These are phyloP conservation scores for Montipora capitata DNA, from an alignment of 92 coral and sea anemone genomes.

Conservation along the genomic window DNA sequence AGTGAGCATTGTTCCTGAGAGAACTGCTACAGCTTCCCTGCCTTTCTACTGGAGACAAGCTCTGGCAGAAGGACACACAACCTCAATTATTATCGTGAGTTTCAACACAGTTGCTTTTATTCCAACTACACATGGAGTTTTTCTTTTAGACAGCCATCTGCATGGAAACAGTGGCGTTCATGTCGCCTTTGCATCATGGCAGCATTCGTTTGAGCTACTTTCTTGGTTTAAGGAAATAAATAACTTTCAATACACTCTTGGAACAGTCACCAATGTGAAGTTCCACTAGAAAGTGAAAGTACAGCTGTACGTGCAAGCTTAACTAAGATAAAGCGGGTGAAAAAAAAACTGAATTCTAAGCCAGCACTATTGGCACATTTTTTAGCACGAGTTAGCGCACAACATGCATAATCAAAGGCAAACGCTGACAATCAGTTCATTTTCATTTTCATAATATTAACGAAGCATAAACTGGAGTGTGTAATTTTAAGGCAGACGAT, in stretches of 20 bases:
- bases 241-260: slow-evolving; percentile 35
- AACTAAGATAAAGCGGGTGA: not conserved
- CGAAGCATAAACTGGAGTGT: too few species aligned
- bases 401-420: not conserved
- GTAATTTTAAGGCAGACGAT: too few species aligned
- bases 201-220: slow-evolving; percentile 18
- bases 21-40: slow-evolving; percentile 41
- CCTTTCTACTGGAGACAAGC: slow-evolving; percentile 46
- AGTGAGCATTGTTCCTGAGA: slow-evolving; percentile 47
- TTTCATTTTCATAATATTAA: too few species aligned
- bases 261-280: slow-evolving; percentile 56
- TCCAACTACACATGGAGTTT: slow-evolving; percentile 47
- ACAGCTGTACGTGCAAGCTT: not conserved
- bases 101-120: slow-evolving; percentile 50
- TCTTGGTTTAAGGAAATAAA: slow-evolving; percentile 41
- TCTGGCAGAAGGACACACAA: slow-evolving; percentile 18
- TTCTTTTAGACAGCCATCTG: slow-evolving; percentile 57
- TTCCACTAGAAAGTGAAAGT: slow-evolving; percentile 23
- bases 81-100: slow-evolving; percentile 24
- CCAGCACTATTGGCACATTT: not conserved
- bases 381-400: not conserved
- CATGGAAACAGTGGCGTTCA: slow-evolving; percentile 51
- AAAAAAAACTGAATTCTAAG: not conserved
- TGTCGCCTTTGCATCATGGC: slow-evolving; percentile 45
- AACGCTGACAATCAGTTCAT: not conserved